phyloP scores from a whole-genome alignment of 2,113 vertebrate species.

The Euleptes europaea region DNA sequence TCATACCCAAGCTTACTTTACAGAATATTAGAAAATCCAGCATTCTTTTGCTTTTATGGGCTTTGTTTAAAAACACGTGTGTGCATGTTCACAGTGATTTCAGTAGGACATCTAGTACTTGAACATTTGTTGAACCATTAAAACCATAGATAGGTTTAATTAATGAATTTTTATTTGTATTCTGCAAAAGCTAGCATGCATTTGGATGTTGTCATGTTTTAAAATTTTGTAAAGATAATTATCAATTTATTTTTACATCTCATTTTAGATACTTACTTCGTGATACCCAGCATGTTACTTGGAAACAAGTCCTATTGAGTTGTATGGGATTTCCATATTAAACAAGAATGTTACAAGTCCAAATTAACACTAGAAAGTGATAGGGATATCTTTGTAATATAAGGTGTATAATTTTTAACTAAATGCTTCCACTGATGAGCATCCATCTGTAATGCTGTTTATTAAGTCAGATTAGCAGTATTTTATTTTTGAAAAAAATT shows the following conservation, averaged over 20 bases:
- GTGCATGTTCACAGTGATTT: neutral
- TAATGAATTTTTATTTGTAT: constrained; percentile 35
- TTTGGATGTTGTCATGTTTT: constrained; percentile 40
- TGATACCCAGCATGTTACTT: neutral
- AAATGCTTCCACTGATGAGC: neutral
- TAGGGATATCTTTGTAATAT: neutral
- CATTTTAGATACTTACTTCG: neutral
- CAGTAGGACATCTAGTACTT: neutral
- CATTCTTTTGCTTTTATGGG: neutral
- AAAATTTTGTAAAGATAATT: neutral
- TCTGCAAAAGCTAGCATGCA: constrained; percentile 23
- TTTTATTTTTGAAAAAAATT: neutral
- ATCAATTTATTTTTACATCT: neutral
- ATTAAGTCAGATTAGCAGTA: neutral
- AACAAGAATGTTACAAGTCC: neutral
- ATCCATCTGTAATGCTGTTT: accelerated
- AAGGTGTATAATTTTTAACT: neutral
- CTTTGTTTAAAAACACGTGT: neutral
- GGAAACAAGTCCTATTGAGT: neutral
- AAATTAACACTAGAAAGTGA: neutral
- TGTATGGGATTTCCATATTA: neutral
- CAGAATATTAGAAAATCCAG: neutral
- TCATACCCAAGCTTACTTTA: neutral
- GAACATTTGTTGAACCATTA: neutral
- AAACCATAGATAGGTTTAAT: neutral